These are phyloP conservation scores for Athalia circularis DNA, from an alignment of 2,888 invertebrate genomes.

Conservation along the genomic window DNA sequence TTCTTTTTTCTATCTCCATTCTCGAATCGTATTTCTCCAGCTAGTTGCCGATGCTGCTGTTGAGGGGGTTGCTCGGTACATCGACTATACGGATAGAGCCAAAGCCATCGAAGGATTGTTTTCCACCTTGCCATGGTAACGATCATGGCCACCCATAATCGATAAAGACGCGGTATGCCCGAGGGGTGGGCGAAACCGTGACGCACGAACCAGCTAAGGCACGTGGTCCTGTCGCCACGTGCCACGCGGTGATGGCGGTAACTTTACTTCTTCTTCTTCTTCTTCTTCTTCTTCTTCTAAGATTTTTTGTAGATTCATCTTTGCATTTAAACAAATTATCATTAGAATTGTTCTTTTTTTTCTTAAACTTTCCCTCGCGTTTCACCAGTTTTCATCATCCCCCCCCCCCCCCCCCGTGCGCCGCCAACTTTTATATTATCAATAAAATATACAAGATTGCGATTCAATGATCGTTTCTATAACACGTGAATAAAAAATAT, in stretches of 20 bases:
- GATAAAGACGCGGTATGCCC: neutral
- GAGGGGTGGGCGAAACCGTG: constrained; percentile 41
- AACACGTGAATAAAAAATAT: no score
- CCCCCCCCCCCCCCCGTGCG: no score
- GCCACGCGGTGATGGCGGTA: constrained; percentile 52
- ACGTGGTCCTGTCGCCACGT: constrained; percentile 74
- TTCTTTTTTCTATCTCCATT: neutral
- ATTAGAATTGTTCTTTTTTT: no score
- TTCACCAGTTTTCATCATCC: no score
- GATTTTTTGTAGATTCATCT: constrained; percentile 12
- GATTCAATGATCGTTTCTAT: no score
- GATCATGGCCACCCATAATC: constrained; percentile 34
- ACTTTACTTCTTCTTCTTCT: neutral
- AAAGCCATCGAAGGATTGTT: constrained; percentile 8
- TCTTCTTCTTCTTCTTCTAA: neutral
- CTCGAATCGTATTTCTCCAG: neutral
- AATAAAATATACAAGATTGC: no score
- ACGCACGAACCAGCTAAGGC: constrained; percentile 49
- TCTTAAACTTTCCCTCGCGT: no score
- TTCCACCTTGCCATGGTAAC: constrained; percentile 39
- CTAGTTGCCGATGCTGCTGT: constrained; percentile 28
- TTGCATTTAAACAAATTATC: no score
- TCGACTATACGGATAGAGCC: neutral
- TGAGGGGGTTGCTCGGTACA: no score
- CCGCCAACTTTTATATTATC: no score